phyloP scores from a whole-genome alignment of 2,888 invertebrate genomes.

The Pseudoips prasinana region DNA sequence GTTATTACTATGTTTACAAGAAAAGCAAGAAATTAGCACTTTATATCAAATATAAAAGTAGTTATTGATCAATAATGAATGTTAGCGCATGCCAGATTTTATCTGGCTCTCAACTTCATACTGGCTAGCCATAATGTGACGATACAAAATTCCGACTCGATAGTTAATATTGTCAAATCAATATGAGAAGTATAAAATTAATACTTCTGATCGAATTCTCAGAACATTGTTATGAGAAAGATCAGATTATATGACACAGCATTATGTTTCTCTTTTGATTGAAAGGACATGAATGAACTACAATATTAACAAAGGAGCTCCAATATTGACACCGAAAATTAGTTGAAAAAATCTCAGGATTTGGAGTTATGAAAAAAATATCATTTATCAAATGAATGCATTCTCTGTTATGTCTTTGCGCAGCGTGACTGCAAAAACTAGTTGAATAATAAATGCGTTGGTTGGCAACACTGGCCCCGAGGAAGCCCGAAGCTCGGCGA shows the following conservation, averaged over 20 bases:
- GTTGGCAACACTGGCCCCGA: conserved; percentile 75
- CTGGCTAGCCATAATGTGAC: conserved; percentile 36
- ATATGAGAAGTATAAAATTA: conserved; percentile 53
- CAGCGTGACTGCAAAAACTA: conserved; percentile 80
- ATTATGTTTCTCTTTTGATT: conserved; percentile 54
- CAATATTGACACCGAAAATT: conserved; percentile 68
- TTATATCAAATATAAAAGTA: conserved; percentile 35
- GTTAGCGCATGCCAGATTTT: conserved; percentile 40
- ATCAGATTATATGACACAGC: conserved; percentile 57
- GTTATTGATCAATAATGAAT: conserved; percentile 47
- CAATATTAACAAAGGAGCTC: conserved; percentile 53
- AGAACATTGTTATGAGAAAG: conserved; percentile 53
- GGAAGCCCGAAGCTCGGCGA: conserved; percentile 63
- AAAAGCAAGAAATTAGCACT: conserved; percentile 40
- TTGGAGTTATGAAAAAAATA: conserved; percentile 52
- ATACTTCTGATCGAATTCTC: conserved; percentile 50
- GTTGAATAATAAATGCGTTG: conserved; percentile 74
- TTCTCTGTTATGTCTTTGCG: conserved; percentile 74
- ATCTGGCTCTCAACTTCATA: conserved; percentile 35
- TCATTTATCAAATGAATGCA: conserved; percentile 79
- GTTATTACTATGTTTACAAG: conserved; percentile 36
- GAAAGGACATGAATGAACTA: conserved; percentile 54
- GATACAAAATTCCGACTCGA: conserved; percentile 39
- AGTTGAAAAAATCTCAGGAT: conserved; percentile 40
- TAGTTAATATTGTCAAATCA: conserved; percentile 55